Conservation (phyloP, 2,888 invertebrate genomes). For the Cyclophora punctaria region DNA sequence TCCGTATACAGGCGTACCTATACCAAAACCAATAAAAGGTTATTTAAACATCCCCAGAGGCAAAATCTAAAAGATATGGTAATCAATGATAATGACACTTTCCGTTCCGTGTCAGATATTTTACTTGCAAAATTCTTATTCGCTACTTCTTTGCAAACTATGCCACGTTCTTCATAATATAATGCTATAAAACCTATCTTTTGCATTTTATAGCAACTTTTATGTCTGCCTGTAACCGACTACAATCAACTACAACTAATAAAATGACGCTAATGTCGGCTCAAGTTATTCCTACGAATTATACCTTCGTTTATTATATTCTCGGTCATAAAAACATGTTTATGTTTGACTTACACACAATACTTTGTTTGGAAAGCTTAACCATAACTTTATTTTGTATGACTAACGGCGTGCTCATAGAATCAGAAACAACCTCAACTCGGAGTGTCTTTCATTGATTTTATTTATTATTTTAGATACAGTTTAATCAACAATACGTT, state of each 20-base stretch:
- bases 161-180: slow-evolving; percentile 15
- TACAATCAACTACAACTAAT: slow-evolving; percentile 18
- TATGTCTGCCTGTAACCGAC: slow-evolving; percentile 19
- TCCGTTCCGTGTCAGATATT: slow-evolving; percentile 13
- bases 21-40: too few species aligned
- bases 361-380: too few species aligned
- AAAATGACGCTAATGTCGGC: slow-evolving; percentile 10
- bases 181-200: slow-evolving; percentile 21
- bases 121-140: slow-evolving; percentile 21
- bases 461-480: too few species aligned
- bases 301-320: too few species aligned
- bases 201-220: slow-evolving; percentile 23
- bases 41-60: too few species aligned
- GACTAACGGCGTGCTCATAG: too few species aligned
- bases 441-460: too few species aligned
- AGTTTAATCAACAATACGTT: too few species aligned
- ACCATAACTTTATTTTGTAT: too few species aligned
- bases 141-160: slow-evolving; percentile 15
- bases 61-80: background rate
- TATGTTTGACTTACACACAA: too few species aligned
- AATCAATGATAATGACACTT: slow-evolving; percentile 17
- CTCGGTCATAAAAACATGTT: background rate
- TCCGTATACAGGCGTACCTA: too few species aligned
- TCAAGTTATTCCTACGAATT: background rate
- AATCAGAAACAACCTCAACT: too few species aligned